Conservation (phyloP, 2,888 invertebrate species). For the Apotomis turbidana region DNA sequence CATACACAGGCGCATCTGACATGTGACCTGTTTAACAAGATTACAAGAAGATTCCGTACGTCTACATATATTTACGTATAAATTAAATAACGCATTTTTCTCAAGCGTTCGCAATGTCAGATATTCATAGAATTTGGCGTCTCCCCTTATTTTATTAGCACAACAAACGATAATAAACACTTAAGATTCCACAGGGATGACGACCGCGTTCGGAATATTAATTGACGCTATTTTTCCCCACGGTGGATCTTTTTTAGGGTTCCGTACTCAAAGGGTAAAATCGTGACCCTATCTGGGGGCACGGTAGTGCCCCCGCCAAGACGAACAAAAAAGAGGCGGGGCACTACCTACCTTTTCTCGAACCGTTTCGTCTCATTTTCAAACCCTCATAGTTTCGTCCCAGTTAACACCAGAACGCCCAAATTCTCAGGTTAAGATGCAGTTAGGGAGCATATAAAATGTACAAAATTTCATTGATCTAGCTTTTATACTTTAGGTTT, state of each 20-base stretch:
- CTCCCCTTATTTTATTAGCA: conserved; percentile 44
- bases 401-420: too few relatives aligned
- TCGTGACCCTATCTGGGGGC: too few relatives aligned
- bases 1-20: neutral
- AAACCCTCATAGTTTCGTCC: too few relatives aligned
- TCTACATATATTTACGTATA: neutral
- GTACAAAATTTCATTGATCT: too few relatives aligned
- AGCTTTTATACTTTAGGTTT: too few relatives aligned
- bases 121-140: conserved; percentile 42
- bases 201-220: conserved; percentile 46
- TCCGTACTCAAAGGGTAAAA: too few relatives aligned
- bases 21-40: conserved; percentile 5
- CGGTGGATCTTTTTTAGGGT: conserved; percentile 16
- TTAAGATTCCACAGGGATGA: conserved; percentile 49
- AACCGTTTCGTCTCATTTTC: too few relatives aligned
- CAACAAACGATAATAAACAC: conserved; percentile 49
- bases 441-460: too few relatives aligned
- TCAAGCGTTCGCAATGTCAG: conserved; percentile 17
- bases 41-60: neutral
- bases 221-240: conserved; percentile 38
- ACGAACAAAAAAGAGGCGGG: too few relatives aligned
- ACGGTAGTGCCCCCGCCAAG: too few relatives aligned
- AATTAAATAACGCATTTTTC: conserved; percentile 25
- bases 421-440: too few relatives aligned
- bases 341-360: too few relatives aligned